Base-by-base conservation (phyloP, 2,113 vertebrate genomes). In the Monarcha castaneiventris region DNA sequence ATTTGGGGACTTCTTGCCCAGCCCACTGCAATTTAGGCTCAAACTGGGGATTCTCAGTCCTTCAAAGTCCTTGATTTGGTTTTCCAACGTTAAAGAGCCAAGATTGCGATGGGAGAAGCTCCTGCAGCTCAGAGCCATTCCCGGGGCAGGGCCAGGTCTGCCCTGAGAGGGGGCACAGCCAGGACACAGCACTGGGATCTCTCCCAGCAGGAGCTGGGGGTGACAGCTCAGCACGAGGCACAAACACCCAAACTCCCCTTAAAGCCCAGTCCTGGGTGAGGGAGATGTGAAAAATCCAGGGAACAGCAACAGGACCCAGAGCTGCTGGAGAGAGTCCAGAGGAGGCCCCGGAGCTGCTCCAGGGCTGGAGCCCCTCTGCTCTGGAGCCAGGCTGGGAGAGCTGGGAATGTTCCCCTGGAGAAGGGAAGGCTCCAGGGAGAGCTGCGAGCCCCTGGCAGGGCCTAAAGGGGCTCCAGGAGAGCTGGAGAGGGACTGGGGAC, bases 1-100 rank as follows among this genome's bases (percentile, higher is more conserved):
- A 6, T 1, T 5, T 4, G 66, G 7, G 64, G 4, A 1, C 10
- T 13, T 12, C 21, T 1, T 1, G 13, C 6, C 25, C 43, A 59
- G n/a, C 62, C 37, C 73, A 5, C 8, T 5, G 15, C 51, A 43
- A 16, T 27, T 16, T 4, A 27, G 58, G 64, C 33, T 59, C 3
- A 37, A 63, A 12, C 39, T 25, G 11, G 8, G 6, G 26, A 23
- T 19, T 43, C 29, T 2, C 20, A 46, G 44, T 21, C 44, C 62
- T 56, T 26, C 0, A 2, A 9, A 8, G n/a, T 12, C 54, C 49
- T 33, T 14, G 20, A 14, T 12, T 30, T 25, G 52, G 18, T 32
- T 73, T 84, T 11, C 9, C 12, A 23, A 4, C 2, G 17, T 5
- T 8, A 3, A 46, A 61, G 22, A 16, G 35, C 39, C 16, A 8